Conservation (phyloP, 1,140 invertebrate species). For the Formica exsecta region DNA sequence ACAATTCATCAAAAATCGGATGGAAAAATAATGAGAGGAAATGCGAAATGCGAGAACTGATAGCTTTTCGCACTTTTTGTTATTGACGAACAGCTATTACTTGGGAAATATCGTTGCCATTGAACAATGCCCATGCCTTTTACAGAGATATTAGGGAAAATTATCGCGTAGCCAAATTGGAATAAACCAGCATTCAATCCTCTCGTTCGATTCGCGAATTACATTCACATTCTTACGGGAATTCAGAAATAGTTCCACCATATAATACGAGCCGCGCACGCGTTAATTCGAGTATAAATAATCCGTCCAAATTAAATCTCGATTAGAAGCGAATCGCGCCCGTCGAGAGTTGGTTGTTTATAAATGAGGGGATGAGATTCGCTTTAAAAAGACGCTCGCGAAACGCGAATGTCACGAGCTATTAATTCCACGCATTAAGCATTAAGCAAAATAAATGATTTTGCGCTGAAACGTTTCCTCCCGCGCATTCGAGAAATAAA, state of each 20-base stretch:
- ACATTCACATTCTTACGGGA: not conserved
- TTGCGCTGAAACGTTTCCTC: not conserved
- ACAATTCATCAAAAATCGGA: not conserved
- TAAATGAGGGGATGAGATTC: not conserved
- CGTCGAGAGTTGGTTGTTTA: not conserved
- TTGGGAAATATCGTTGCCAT: not conserved
- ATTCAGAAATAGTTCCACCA: not conserved
- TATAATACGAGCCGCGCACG: conserved; percentile 15
- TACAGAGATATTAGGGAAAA: not conserved
- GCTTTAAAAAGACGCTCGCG: conserved; percentile 17
- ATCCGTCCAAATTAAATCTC: conserved; percentile 36
- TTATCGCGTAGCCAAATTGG: not conserved
- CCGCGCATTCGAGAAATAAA: conserved; percentile 2
- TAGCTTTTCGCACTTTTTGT: not conserved
- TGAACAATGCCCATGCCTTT: not conserved
- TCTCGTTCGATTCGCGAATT: not conserved
- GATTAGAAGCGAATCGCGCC: conserved; percentile 22
- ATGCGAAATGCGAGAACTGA: not conserved
- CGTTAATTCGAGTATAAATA: conserved; percentile 36
- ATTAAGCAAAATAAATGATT: conserved; percentile 53
- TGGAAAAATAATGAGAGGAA: not conserved
- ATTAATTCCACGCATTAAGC: conserved; percentile 40
- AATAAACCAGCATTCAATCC: conserved; percentile 10
- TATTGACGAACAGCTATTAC: not conserved
- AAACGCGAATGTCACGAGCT: conserved; percentile 44